Percentiles rank a stretch among this genome's conserved stretches.
These are phyloP conservation scores for Lasioglossum marginatum DNA, from an alignment of 2,888 invertebrate genomes.

Conservation along the genomic window DNA sequence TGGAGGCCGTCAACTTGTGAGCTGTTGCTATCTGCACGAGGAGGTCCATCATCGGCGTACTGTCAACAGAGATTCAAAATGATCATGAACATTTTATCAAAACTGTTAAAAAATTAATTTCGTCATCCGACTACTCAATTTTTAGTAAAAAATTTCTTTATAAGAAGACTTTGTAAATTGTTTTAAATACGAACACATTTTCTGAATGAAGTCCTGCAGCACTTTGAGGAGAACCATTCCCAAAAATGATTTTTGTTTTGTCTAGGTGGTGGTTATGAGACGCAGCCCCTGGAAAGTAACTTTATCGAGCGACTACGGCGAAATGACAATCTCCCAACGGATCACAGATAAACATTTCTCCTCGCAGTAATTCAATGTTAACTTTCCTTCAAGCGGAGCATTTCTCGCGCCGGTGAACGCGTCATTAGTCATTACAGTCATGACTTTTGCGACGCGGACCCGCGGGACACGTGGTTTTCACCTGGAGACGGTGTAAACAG, in stretches of 20 bases:
- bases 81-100: neutral
- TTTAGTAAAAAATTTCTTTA: neutral
- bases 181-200: neutral
- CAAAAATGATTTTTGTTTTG: neutral
- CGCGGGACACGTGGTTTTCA: conserved; percentile 4
- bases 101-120: neutral
- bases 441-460: neutral
- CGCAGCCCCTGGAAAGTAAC: neutral
- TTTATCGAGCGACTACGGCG: neutral
- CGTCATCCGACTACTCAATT: neutral
- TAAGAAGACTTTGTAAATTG: too few relatives aligned
- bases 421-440: conserved; percentile 31
- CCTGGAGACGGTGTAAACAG: neutral
- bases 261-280: neutral
- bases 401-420: conserved; percentile 32
- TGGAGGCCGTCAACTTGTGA: conserved; percentile 89
- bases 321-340: neutral
- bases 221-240: neutral
- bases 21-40: conserved; percentile 90
- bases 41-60: conserved; percentile 92
- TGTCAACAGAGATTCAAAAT: conserved; percentile 80
- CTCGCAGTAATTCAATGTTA: neutral
- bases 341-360: neutral
- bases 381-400: conserved; percentile 25
- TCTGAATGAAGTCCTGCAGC: neutral